Conservation (phyloP, 2,113 vertebrate species). For the Bufo gargarizans region DNA sequence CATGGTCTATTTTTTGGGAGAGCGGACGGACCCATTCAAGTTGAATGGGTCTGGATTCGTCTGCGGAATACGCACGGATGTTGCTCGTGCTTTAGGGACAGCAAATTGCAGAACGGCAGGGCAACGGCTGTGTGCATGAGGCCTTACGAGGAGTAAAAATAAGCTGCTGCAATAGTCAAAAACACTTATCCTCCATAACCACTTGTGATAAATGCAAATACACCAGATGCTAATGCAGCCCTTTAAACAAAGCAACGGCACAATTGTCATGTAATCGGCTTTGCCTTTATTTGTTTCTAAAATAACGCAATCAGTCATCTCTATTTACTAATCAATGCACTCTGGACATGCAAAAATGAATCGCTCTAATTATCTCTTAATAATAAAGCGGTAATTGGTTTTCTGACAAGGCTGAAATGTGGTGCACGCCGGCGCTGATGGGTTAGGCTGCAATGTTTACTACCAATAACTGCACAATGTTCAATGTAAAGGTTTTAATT, state of each 20-base stretch:
- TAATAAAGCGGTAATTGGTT: conserved; percentile 46
- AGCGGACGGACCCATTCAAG: no score
- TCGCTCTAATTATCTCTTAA: conserved; percentile 38
- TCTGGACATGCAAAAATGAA: conserved; percentile 41
- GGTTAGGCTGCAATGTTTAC: conserved; percentile 32
- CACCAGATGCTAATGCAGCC: background rate
- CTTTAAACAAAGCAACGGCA: background rate
- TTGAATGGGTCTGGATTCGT: no score
- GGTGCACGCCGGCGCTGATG: conserved; percentile 1
- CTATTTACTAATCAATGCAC: conserved; percentile 44
- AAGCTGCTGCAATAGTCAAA: background rate
- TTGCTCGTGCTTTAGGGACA: no score
- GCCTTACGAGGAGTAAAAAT: background rate
- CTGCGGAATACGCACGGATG: no score
- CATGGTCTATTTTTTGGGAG: no score
- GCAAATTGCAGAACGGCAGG: no score
- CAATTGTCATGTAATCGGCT: conserved; percentile 9
- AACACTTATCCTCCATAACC: background rate
- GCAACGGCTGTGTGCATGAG: no score
- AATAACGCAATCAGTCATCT: conserved; percentile 35
- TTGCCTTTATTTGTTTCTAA: conserved; percentile 34
- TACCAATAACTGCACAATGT: conserved; percentile 35
- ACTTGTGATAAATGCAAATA: background rate
- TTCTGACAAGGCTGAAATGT: conserved; percentile 45
- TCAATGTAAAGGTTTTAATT: conserved; percentile 32